A percentile compares a stretch with the other conserved stretches of the same genome.
phyloP scores from a whole-genome alignment of 2,888 invertebrate genomes.

The Drosophila emarginata region DNA sequence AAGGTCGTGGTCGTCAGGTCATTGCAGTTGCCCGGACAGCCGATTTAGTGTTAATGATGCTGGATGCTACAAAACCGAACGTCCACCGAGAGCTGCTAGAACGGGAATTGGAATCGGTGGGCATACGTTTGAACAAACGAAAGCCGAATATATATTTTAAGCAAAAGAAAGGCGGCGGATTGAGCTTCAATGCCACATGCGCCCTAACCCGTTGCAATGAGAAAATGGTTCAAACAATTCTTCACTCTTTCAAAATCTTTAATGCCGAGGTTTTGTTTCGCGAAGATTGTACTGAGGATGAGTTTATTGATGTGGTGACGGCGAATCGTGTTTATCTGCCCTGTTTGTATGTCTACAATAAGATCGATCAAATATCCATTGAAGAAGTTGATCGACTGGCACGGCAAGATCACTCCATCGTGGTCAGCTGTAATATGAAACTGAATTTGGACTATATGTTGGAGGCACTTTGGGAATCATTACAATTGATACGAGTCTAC shows the following conservation, averaged over 20 bases:
- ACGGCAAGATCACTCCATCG: conserved; percentile 92
- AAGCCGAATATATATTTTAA: conserved; percentile 99
- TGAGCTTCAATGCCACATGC: conserved; percentile 98
- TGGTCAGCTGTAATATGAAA: conserved; percentile 99
- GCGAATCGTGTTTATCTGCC: conserved; percentile 98
- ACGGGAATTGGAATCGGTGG: conserved; percentile 97
- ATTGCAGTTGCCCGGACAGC: conserved; percentile 99
- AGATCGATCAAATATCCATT: conserved; percentile 99
- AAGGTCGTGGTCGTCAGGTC: conserved; percentile 95
- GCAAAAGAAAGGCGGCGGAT: conserved; percentile 96
- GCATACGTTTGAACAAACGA: conserved; percentile 96
- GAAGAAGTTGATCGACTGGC: conserved; percentile 99
- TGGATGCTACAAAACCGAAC: conserved; percentile 99
- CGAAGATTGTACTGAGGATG: conserved; percentile 97
- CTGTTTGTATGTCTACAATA: conserved; percentile 99
- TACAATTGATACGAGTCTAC: conserved; percentile 96
- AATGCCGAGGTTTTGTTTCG: conserved; percentile 97
- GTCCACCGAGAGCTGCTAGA: conserved; percentile 96
- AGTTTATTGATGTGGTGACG: conserved; percentile 98
- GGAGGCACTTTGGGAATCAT: conserved; percentile 95
- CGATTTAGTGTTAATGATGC: conserved; percentile 99
- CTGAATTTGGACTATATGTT: conserved; percentile 97
- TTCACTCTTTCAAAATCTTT: conserved; percentile 99
- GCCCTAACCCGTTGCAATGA: conserved; percentile 96
- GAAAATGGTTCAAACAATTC: conserved; percentile 98